A percentile compares a stretch with the other conserved stretches of the same genome.
These are phyloP conservation scores for Baryphthengus martii DNA, from an alignment of 2,113 vertebrate species.

Conservation along the genomic window DNA sequence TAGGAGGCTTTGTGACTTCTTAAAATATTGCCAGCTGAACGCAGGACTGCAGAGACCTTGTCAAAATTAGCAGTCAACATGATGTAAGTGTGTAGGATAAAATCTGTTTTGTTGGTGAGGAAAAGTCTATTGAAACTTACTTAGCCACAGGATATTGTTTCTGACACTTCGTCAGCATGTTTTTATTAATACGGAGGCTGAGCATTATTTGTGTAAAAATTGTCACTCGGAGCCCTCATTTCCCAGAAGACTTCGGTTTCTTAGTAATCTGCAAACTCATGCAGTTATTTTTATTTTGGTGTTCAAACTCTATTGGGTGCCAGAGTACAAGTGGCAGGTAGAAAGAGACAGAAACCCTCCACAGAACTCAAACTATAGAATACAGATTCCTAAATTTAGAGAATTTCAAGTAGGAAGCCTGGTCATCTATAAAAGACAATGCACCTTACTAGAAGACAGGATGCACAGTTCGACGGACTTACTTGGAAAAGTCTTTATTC, in stretches of 20 bases:
- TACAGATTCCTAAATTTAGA: neutral
- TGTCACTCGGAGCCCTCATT: neutral
- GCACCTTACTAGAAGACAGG: neutral
- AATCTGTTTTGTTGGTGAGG: neutral
- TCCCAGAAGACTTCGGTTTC: neutral
- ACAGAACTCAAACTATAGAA: neutral
- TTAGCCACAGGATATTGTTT: constrained; percentile 21
- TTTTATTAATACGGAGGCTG: neutral
- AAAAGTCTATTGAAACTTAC: neutral
- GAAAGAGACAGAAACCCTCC: neutral
- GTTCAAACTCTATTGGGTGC: neutral
- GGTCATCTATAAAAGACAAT: neutral
- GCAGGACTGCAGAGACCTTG: neutral
- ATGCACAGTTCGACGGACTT: neutral
- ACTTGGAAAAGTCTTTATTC: neutral
- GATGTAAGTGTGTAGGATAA: constrained; percentile 10
- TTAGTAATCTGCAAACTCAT: neutral
- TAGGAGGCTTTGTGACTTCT: neutral
- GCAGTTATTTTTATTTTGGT: neutral
- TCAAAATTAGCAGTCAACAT: neutral
- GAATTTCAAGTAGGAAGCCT: neutral
- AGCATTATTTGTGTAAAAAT: constrained; percentile 6
- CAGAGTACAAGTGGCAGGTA: neutral
- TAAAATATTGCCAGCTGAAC: neutral
- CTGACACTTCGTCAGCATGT: neutral